Conservation (phyloP, 1,140 invertebrate species). For the Choristoneura fumiferana region DNA sequence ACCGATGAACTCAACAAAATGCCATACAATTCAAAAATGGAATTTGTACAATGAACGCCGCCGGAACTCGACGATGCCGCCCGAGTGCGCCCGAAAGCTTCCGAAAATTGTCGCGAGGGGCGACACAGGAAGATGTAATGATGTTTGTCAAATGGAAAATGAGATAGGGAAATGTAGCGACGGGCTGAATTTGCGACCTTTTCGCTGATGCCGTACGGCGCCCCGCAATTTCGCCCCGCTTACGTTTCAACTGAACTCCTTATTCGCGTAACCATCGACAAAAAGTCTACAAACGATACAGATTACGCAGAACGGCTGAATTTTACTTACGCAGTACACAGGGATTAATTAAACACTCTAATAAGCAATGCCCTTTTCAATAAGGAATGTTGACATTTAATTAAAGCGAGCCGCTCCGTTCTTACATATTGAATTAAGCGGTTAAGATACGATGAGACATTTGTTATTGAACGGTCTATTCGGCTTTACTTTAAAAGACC, state of each 20-base stretch:
- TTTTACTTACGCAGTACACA: neutral
- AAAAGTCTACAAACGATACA: conserved; percentile 9
- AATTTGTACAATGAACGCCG: conserved; percentile 28
- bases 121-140: conserved; percentile 69
- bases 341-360: conserved; percentile 37
- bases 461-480: conserved; percentile 27
- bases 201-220: conserved; percentile 26
- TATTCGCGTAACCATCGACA: conserved; percentile 3
- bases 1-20: neutral
- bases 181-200: conserved; percentile 53
- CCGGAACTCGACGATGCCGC: conserved; percentile 38
- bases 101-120: conserved; percentile 46
- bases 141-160: conserved; percentile 78
- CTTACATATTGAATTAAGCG: conserved; percentile 29
- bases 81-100: conserved; percentile 45
- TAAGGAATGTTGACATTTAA: conserved; percentile 57
- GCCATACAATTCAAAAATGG: conserved; percentile 27
- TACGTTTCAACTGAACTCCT: conserved; percentile 16
- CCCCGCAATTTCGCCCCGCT: conserved; percentile 8
- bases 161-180: conserved; percentile 72
- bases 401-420: conserved; percentile 34
- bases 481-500: conserved; percentile 8
- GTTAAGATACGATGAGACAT: conserved; percentile 35
- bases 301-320: conserved; percentile 8
- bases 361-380: conserved; percentile 42